Conservation (phyloP, 1,140 invertebrate genomes). For the Leucophenga varia region DNA sequence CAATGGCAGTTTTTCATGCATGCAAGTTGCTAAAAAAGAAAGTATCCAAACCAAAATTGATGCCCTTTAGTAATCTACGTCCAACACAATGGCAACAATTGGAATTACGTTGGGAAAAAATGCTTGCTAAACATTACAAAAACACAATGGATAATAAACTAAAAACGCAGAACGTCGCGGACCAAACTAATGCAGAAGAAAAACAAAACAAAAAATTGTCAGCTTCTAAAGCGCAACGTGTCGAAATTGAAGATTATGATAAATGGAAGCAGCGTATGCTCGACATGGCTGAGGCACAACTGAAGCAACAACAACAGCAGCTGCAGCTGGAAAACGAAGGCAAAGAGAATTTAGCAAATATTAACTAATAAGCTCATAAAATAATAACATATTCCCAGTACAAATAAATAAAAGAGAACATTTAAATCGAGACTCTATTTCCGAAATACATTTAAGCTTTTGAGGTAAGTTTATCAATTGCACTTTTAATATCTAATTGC, state of each 20-base stretch:
- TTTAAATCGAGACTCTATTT: no score
- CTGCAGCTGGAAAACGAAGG: no score
- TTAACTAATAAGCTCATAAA: no score
- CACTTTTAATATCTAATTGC: no score
- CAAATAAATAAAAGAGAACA: no score
- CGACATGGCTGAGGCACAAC: slow-evolving; percentile 27
- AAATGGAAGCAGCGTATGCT: slow-evolving; percentile 47
- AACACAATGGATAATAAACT: slow-evolving; percentile 25
- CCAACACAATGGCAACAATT: slow-evolving; percentile 55
- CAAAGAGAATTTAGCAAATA: no score
- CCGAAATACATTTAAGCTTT: no score
- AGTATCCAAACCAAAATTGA: slow-evolving; percentile 48
- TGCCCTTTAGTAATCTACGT: slow-evolving; percentile 53
- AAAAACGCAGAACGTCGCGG: slow-evolving; percentile 7
- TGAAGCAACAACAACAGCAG: slow-evolving; percentile 17
- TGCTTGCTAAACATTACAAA: slow-evolving; percentile 43
- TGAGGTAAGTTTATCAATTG: no score
- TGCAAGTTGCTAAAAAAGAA: slow-evolving; percentile 54
- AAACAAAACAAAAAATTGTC: no score
- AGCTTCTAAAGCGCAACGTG: slow-evolving; percentile 6
- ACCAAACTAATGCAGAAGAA: background rate
- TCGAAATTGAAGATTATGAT: slow-evolving; percentile 41
- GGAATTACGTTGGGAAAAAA: slow-evolving; percentile 50
- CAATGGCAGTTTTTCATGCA: slow-evolving; percentile 56
- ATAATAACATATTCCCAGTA: no score